A percentile compares a stretch with the other conserved stretches of the same genome.
phyloP scores from a whole-genome alignment of 2,797 vertebrate genomes.

The Petrocephalus schoutedeni region DNA sequence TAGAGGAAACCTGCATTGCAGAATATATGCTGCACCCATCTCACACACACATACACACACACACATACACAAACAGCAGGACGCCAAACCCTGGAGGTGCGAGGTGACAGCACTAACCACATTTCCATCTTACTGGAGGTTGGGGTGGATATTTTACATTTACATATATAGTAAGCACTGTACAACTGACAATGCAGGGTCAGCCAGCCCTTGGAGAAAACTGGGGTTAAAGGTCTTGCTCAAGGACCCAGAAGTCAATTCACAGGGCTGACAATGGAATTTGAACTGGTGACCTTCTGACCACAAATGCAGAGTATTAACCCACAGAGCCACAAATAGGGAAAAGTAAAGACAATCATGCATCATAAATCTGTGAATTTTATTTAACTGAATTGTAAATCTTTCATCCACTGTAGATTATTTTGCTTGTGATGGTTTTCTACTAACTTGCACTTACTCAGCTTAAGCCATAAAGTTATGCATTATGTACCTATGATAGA shows the following conservation, averaged over 20 bases:
- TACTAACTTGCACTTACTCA: not conserved
- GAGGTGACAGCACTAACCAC: not conserved
- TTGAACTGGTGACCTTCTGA: not conserved
- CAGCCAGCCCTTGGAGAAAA: not conserved
- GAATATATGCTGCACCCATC: not conserved
- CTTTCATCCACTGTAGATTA: not conserved
- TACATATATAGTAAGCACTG: not conserved
- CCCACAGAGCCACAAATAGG: not conserved
- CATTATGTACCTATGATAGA: not conserved
- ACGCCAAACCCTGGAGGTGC: not conserved
- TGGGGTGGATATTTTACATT: not conserved
- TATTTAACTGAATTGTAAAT: not conserved
- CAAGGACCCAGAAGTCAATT: not conserved
- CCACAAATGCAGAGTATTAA: not conserved
- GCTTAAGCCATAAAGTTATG: not conserved
- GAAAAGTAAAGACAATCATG: not conserved
- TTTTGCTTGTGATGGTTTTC: not conserved
- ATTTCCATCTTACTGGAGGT: not conserved
- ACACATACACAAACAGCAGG: not conserved
- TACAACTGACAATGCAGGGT: not conserved
- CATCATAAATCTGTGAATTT: not conserved
- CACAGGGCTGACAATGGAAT: not conserved
- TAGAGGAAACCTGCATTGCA: not conserved
- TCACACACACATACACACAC: not conserved
- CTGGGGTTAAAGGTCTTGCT: not conserved